These are phyloP conservation scores for Cryptocephalus moraei DNA, from an alignment of 2,888 invertebrate genomes.

Conservation along the genomic window DNA sequence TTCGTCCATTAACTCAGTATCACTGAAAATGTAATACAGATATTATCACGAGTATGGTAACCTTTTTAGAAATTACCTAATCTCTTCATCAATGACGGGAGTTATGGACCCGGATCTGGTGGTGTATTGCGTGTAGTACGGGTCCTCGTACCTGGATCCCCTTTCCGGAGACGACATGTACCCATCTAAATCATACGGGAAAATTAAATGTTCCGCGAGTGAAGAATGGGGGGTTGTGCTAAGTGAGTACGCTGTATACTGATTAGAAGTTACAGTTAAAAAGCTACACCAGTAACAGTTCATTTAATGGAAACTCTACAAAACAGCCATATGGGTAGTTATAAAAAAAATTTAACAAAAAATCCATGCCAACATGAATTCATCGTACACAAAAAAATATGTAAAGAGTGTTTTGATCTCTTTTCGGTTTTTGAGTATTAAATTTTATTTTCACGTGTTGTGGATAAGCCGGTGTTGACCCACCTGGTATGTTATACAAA, in stretches of 20 bases:
- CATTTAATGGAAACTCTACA: too few species aligned
- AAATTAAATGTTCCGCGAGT: too few species aligned
- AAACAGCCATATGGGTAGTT: too few species aligned
- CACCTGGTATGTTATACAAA: conserved; percentile 48
- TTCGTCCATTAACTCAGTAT: conserved; percentile 58
- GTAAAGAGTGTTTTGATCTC: too few species aligned
- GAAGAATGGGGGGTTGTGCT: too few species aligned
- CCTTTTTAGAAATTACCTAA: conserved; percentile 44
- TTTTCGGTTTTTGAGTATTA: too few species aligned
- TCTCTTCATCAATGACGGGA: conserved; percentile 86
- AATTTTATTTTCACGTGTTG: not conserved
- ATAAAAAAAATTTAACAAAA: too few species aligned
- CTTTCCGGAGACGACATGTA: conserved; percentile 85
- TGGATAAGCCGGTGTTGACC: conserved; percentile 33
- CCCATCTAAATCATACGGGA: conserved; percentile 43
- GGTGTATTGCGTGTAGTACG: conserved; percentile 73
- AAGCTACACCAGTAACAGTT: too few species aligned
- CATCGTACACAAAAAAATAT: too few species aligned
- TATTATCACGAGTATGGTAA: not conserved
- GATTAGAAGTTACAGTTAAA: too few species aligned
- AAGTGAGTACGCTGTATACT: too few species aligned
- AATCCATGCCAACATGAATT: too few species aligned
- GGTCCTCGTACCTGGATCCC: conserved; percentile 71
- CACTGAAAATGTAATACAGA: conserved; percentile 37
- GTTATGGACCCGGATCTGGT: conserved; percentile 66